Percentiles rank a stretch among this genome's conserved stretches.
Evolutionary conservation across 2,797 vertebrate species (phyloP).

Genomic region (Enteromius viviparus): DNA sequence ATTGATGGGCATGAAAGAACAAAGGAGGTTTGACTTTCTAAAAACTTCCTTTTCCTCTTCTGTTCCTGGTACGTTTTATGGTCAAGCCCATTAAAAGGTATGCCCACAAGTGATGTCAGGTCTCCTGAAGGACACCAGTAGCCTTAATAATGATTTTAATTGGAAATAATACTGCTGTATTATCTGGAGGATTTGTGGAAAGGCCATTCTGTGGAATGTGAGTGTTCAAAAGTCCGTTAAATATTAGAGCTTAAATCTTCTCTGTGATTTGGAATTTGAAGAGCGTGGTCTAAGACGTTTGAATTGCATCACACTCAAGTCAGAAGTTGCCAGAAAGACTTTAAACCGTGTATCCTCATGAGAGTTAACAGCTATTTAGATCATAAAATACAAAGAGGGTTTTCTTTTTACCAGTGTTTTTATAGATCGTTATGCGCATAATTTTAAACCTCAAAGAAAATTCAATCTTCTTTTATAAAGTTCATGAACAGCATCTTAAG

Average conservation of each 20-base stretch:
- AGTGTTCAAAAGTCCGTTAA: conserved; percentile 31
- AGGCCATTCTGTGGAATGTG: conserved; percentile 45
- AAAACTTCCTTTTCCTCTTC: conserved; percentile 40
- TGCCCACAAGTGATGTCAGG: neutral
- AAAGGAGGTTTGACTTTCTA: conserved; percentile 37
- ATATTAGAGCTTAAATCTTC: conserved; percentile 37
- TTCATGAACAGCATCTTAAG: conserved; percentile 23
- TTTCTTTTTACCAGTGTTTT: conserved; percentile 28
- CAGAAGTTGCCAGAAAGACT: conserved; percentile 29
- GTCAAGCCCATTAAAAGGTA: conserved; percentile 3
- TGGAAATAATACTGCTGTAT: conserved; percentile 39
- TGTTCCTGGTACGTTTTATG: conserved; percentile 4
- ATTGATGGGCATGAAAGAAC: conserved; percentile 39
- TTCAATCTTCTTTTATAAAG: conserved; percentile 16
- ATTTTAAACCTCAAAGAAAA: conserved; percentile 23
- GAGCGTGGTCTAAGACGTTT: conserved; percentile 30
- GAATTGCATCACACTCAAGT: conserved; percentile 25
- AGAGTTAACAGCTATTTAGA: conserved; percentile 37
- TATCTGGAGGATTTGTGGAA: conserved; percentile 41
- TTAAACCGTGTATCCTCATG: conserved; percentile 4
- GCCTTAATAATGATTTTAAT: conserved; percentile 56
- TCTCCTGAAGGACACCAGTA: conserved; percentile 1
- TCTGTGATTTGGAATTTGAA: conserved; percentile 38
- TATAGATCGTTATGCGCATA: neutral
- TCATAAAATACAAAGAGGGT: conserved; percentile 10